A percentile compares a stretch with the other conserved stretches of the same genome.
Conservation (phyloP, 2,113 vertebrate species). For the Alligator sinensis region DNA sequence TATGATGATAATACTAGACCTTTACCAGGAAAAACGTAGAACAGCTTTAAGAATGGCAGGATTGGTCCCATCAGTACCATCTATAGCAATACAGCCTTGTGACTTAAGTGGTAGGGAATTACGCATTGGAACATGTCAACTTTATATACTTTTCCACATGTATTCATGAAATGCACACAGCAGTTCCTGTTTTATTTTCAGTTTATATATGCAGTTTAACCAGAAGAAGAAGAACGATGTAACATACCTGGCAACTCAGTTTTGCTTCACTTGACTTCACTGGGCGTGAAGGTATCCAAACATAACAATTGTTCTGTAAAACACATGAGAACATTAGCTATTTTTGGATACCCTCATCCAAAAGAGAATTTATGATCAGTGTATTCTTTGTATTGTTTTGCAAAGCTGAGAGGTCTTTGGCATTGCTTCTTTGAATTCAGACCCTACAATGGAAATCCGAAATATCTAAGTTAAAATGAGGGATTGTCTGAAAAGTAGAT, state of each 20-base stretch:
- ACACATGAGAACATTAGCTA: neutral
- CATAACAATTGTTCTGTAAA: neutral
- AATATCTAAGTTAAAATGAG: neutral
- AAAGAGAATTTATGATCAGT: neutral
- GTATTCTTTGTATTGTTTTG: neutral
- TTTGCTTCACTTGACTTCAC: neutral
- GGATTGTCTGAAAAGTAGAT: neutral
- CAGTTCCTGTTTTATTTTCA: neutral
- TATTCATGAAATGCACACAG: neutral
- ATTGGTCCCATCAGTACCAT: neutral
- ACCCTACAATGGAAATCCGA: neutral
- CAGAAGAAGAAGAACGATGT: neutral
- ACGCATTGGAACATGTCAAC: neutral
- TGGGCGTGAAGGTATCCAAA: neutral
- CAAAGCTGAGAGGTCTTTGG: rapidly evolving
- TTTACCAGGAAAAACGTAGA: no score
- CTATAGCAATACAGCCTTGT: neutral
- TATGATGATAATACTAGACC: no score
- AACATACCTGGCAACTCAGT: neutral
- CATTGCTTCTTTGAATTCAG: neutral
- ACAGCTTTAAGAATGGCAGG: neutral
- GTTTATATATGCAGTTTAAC: neutral
- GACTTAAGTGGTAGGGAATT: neutral
- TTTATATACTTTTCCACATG: neutral
- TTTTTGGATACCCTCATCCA: neutral